Conservation (phyloP, 2,888 invertebrate genomes). For the Conchocele bisecta region DNA sequence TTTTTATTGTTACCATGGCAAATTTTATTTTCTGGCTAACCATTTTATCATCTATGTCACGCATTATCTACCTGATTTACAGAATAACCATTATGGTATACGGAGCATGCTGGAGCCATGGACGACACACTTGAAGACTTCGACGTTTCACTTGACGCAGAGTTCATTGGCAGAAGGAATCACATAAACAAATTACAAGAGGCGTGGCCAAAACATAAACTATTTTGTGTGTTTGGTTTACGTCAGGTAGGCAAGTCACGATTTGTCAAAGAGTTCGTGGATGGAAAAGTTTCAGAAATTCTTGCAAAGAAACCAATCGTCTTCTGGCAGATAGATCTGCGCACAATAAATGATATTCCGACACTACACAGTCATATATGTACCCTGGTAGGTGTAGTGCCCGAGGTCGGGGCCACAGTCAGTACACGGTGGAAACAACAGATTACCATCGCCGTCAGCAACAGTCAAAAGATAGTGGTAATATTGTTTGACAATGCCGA, state of each 20-base stretch:
- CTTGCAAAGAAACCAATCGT: no score
- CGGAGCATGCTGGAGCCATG: no score
- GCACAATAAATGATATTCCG: background rate
- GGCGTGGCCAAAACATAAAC: slow-evolving; percentile 38
- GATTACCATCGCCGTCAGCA: background rate
- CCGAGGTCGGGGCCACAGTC: slow-evolving; percentile 11
- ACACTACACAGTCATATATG: slow-evolving; percentile 29
- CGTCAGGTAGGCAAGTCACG: slow-evolving; percentile 61
- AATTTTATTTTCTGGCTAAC: no score
- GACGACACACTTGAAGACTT: no score
- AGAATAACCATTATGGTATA: no score
- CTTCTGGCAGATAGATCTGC: no score
- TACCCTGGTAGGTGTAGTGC: slow-evolving; percentile 20
- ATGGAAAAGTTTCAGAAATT: background rate
- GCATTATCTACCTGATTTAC: no score
- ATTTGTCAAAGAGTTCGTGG: slow-evolving; percentile 44
- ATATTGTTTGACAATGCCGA: slow-evolving; percentile 66
- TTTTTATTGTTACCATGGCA: no score
- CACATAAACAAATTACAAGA: no score
- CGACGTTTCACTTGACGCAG: no score
- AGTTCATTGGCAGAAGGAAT: no score
- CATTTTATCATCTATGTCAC: no score
- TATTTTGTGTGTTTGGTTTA: slow-evolving; percentile 61
- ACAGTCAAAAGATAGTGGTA: background rate
- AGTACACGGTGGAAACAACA: background rate